A percentile compares a stretch with the other conserved stretches of the same genome.
Conservation (phyloP, 2,888 invertebrate species). For the Sthenelais limicola region DNA sequence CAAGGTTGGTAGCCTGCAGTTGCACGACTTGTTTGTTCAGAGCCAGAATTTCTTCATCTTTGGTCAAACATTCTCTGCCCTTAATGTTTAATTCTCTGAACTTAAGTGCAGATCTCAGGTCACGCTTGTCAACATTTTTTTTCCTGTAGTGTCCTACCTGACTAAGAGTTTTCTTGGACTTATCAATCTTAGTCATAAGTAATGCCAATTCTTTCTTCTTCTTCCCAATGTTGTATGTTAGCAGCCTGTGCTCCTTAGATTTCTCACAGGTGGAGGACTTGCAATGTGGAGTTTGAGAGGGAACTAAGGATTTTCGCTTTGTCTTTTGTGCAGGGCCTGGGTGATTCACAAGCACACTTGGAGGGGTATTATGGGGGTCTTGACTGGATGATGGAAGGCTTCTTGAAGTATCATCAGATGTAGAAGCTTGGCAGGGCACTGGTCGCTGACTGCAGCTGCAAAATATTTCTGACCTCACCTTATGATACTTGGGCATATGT, state of each 20-base stretch:
- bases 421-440: not conserved
- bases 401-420: not conserved
- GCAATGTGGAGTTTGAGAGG: too few species aligned
- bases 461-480: not conserved
- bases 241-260: not conserved
- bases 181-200: not conserved
- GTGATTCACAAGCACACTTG: not conserved
- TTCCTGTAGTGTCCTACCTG: slow-evolving; percentile 8
- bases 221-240: not conserved
- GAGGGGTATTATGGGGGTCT: not conserved
- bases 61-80: not conserved
- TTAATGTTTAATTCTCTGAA: not conserved
- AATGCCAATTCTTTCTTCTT: not conserved
- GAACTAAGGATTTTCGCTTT: not conserved
- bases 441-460: not conserved
- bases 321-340: not conserved
- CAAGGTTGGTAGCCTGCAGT: not conserved
- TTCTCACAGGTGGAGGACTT: too few species aligned
- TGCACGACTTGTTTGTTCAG: not conserved
- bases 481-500: not conserved
- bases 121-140: slow-evolving; percentile 22
- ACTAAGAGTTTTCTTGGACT: not conserved
- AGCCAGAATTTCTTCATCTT: not conserved
- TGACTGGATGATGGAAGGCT: not conserved
- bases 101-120: not conserved